Conservation (phyloP, 2,797 vertebrate genomes). For the Sebastes hubbsi region DNA sequence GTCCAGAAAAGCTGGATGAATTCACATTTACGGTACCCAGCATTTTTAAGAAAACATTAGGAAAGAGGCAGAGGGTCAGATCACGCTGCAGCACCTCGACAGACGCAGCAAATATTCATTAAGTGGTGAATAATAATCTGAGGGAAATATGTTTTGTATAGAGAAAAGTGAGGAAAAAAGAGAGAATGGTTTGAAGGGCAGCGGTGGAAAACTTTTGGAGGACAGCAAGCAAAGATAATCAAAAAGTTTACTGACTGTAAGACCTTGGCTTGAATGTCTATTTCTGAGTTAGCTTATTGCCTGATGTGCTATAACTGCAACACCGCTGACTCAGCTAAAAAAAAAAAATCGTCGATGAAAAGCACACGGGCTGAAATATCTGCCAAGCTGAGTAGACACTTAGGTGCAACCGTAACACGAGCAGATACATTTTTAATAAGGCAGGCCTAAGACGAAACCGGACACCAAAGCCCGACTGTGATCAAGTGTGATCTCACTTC, state of each 20-base stretch:
- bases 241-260: neutral
- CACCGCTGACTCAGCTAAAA: slow-evolving; percentile 27
- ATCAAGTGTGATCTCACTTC: slow-evolving; percentile 33
- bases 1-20: neutral
- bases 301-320: neutral
- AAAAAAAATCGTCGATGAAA: neutral
- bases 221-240: neutral
- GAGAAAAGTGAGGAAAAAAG: neutral
- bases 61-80: neutral
- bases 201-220: neutral
- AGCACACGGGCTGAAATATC: slow-evolving; percentile 16
- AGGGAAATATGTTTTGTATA: neutral
- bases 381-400: slow-evolving; percentile 39
- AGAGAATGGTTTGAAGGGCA: neutral
- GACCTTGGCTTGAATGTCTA: neutral
- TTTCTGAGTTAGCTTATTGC: slow-evolving; percentile 10
- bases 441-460: slow-evolving; percentile 35
- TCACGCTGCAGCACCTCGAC: neutral
- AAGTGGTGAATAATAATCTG: neutral
- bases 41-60: neutral
- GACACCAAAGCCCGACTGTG: slow-evolving; percentile 40
- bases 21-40: neutral
- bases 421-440: slow-evolving; percentile 63
- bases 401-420: slow-evolving; percentile 37
- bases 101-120: neutral